A percentile compares a stretch with the other conserved stretches of the same genome.
phyloP scores from a whole-genome alignment of 2,797 vertebrate genomes.

The Lacerta bilineata region DNA sequence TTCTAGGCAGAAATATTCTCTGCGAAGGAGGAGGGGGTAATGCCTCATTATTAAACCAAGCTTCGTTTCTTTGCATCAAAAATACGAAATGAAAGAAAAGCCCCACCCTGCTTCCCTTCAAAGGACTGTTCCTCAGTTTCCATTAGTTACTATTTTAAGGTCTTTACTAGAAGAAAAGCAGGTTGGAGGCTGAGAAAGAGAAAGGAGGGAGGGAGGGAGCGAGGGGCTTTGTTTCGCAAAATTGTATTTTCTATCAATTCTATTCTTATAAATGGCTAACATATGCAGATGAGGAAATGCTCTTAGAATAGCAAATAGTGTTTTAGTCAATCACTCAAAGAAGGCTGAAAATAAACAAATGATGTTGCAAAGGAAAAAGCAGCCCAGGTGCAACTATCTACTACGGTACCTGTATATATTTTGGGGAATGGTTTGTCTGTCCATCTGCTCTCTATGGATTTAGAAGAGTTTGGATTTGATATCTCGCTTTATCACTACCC shows the following conservation, averaged over 20 bases:
- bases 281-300: not conserved
- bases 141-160: not conserved
- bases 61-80: not conserved
- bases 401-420: no score
- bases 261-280: constrained; percentile 14
- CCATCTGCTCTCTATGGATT: no score
- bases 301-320: constrained; percentile 11
- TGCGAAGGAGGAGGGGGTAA: not conserved
- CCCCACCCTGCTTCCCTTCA: not conserved
- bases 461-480: no score
- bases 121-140: constrained; percentile 1
- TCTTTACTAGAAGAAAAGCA: not conserved
- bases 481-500: no score
- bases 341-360: not conserved
- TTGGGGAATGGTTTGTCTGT: no score
- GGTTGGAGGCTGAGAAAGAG: not conserved
- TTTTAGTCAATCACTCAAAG: constrained; percentile 5
- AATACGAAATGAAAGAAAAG: no score
- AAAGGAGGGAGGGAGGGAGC: not conserved
- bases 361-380: constrained; percentile 4
- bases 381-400: not conserved
- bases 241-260: not conserved
- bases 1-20: not conserved
- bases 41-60: not conserved
- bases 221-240: not conserved